phyloP scores from a whole-genome alignment of 2,797 vertebrate genomes.

The Cynodonichthys magdalenae region DNA sequence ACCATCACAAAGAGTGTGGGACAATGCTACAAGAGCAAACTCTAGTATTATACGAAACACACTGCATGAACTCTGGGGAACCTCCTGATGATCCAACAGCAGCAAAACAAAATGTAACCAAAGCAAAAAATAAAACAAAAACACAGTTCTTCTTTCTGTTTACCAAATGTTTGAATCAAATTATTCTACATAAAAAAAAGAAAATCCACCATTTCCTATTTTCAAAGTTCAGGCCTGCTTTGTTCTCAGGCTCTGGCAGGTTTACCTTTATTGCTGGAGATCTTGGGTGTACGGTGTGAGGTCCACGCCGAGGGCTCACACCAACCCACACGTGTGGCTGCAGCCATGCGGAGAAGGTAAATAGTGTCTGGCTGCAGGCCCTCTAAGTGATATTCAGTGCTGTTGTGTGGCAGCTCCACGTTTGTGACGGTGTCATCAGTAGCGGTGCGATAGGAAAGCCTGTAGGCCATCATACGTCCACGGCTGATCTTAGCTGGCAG shows the following conservation, averaged over 20 bases:
- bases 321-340: slow-evolving; percentile 91
- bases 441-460: slow-evolving; percentile 89
- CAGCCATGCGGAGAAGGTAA: slow-evolving; percentile 93
- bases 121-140: slow-evolving; percentile 23
- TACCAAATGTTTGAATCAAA: neutral
- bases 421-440: slow-evolving; percentile 81
- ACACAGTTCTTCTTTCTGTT: neutral
- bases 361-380: slow-evolving; percentile 89
- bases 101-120: slow-evolving; percentile 26
- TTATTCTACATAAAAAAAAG: neutral
- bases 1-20: slow-evolving; percentile 79
- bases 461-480: slow-evolving; percentile 88
- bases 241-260: neutral
- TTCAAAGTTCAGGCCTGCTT: neutral
- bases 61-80: slow-evolving; percentile 49
- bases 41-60: slow-evolving; percentile 54
- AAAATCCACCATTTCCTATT: neutral
- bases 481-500: slow-evolving; percentile 89
- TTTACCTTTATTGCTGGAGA: slow-evolving; percentile 88
- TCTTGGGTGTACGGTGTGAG: slow-evolving; percentile 92
- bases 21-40: slow-evolving; percentile 75
- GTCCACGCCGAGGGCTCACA: slow-evolving; percentile 94
- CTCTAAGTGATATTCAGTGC: slow-evolving; percentile 84
- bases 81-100: slow-evolving; percentile 32
- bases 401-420: slow-evolving; percentile 87